Percentiles rank a stretch among this genome's conserved stretches.
Evolutionary conservation across 2,797 vertebrate species (phyloP).

Genomic region (Botia almorhae): DNA sequence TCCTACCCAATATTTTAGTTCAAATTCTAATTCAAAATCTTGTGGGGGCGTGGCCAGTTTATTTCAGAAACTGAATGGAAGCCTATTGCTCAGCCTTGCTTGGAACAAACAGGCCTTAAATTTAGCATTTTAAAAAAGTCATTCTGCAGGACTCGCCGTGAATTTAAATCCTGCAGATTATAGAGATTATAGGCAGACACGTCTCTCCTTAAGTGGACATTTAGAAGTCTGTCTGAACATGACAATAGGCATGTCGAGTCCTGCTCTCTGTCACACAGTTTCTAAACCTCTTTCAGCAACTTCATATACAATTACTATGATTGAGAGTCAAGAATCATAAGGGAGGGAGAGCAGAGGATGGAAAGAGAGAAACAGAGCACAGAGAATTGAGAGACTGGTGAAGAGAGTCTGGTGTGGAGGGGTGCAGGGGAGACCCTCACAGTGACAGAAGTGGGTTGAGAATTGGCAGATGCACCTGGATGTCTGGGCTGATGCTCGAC

Average conservation of each 20-base stretch:
- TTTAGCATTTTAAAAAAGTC: too few species aligned
- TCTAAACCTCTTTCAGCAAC: conserved; percentile 17
- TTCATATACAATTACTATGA: conserved; percentile 1
- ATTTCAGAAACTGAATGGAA: too few species aligned
- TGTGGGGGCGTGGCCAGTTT: too few species aligned
- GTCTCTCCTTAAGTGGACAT: not conserved
- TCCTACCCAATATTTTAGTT: too few species aligned
- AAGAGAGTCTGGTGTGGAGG: not conserved
- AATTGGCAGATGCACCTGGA: conserved; percentile 64
- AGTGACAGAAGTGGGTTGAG: conserved; percentile 47
- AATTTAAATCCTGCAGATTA: not conserved
- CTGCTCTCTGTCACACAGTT: conserved; percentile 23
- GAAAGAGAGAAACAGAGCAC: not conserved
- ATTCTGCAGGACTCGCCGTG: too few species aligned
- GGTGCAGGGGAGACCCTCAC: not conserved
- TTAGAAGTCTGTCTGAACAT: conserved; percentile 24
- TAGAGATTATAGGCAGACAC: not conserved
- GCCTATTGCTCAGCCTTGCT: too few species aligned
- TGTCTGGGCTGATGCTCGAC: conserved; percentile 45
- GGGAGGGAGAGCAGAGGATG: not conserved
- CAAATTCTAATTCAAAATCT: too few species aligned
- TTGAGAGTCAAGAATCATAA: conserved; percentile 12
- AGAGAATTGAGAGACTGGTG: not conserved
- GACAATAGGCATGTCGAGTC: conserved; percentile 12
- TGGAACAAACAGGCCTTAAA: too few species aligned